A percentile compares a stretch with the other conserved stretches of the same genome.
These are phyloP conservation scores for Melanostoma mellinum DNA, from an alignment of 2,888 invertebrate genomes.

Conservation along the genomic window DNA sequence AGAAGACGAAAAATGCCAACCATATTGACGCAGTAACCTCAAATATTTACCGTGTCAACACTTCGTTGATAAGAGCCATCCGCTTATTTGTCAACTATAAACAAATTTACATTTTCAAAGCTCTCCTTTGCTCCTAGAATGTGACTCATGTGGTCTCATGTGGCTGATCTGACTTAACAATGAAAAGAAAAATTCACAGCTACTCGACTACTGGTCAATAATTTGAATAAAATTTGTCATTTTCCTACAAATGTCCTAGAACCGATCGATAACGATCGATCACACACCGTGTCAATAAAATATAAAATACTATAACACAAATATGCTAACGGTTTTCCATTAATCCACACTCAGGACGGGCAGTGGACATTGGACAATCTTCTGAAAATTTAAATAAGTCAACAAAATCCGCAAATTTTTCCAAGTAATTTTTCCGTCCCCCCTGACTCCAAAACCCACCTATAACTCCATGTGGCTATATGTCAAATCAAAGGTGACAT, in stretches of 20 bases:
- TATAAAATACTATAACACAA: background rate
- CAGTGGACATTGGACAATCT: slow-evolving; percentile 15
- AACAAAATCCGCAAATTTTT: slow-evolving; percentile 42
- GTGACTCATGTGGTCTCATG: no score
- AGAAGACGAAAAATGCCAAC: no score
- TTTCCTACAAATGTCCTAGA: background rate
- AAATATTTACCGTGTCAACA: no score
- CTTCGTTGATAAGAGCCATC: no score
- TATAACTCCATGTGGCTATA: background rate
- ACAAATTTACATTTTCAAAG: no score
- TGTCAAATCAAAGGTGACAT: slow-evolving; percentile 29
- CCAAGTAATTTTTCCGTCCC: slow-evolving; percentile 42
- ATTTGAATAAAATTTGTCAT: background rate
- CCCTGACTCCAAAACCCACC: slow-evolving; percentile 18
- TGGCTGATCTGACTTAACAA: no score
- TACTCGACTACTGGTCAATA: slow-evolving; percentile 1
- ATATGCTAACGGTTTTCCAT: slow-evolving; percentile 34
- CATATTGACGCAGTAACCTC: no score
- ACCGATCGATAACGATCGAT: slow-evolving; percentile 15
- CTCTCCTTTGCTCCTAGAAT: no score
- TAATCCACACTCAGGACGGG: slow-evolving; percentile 6
- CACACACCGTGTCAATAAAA: slow-evolving; percentile 5
- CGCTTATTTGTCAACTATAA: no score
- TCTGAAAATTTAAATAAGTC: slow-evolving; percentile 40
- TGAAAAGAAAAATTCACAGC: background rate